Conservation (phyloP, 2,797 vertebrate species). For the Chloroceryle inda region DNA sequence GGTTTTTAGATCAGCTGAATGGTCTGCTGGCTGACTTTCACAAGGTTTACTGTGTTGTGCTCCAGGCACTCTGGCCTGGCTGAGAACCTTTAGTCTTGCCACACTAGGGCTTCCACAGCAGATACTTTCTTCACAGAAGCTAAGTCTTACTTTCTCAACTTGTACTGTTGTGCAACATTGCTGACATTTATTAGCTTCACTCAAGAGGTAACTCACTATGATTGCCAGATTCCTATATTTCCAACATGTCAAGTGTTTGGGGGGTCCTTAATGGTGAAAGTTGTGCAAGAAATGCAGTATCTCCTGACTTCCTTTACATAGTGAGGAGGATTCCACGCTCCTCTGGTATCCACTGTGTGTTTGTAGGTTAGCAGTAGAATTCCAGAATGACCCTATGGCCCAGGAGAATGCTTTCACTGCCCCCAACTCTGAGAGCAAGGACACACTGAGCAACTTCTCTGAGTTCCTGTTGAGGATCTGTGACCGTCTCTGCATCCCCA, state of each 20-base stretch:
- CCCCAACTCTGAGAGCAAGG: constrained; percentile 81
- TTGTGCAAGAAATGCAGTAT: not conserved
- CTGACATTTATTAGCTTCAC: constrained; percentile 8
- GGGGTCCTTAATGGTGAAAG: not conserved
- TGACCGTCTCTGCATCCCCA: constrained; percentile 91
- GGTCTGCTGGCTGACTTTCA: not conserved
- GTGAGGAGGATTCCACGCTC: not conserved
- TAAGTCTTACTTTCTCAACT: not conserved
- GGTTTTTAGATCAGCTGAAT: not conserved
- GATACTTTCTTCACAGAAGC: not conserved
- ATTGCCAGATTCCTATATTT: not conserved
- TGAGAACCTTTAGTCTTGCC: not conserved
- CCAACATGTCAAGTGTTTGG: not conserved
- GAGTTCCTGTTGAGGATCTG: constrained; percentile 89
- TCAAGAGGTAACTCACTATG: not conserved
- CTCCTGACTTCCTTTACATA: not conserved
- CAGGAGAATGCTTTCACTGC: constrained; percentile 91
- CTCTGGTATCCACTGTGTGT: not conserved
- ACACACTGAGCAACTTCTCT: constrained; percentile 88
- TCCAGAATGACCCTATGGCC: constrained; percentile 84
- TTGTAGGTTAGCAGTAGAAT: constrained; percentile 89
- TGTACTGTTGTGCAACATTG: not conserved
- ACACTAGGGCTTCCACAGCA: not conserved
- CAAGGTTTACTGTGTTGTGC: not conserved
- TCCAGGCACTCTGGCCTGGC: not conserved